A percentile compares a stretch with the other conserved stretches of the same genome.
Evolutionary conservation across 2,113 vertebrate genomes (phyloP).

Genomic region (Spilogale gracilis): DNA sequence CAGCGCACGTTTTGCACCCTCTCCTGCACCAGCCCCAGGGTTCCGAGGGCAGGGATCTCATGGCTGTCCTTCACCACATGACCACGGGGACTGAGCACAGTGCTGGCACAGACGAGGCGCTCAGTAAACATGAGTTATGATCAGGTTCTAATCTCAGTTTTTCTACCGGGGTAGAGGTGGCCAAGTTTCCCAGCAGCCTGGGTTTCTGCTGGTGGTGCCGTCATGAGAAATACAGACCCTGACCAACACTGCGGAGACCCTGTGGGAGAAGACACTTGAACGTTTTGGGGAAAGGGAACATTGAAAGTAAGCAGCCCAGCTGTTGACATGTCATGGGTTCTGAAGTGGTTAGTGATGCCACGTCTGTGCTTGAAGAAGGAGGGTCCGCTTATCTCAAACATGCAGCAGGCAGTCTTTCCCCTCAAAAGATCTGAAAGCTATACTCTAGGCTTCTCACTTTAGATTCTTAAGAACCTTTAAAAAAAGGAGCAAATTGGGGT

Average conservation of each 20-base stretch:
- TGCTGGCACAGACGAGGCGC: too few relatives aligned
- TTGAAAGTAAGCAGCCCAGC: neutral
- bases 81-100: neutral
- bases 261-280: too few relatives aligned
- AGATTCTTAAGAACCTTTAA: neutral
- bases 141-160: neutral
- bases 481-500: neutral
- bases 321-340: rapidly evolving
- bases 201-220: neutral
- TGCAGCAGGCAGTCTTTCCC: rapidly evolving
- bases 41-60: neutral
- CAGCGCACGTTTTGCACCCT: too few relatives aligned
- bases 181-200: neutral
- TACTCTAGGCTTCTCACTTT: neutral
- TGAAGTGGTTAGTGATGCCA: neutral
- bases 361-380: neutral
- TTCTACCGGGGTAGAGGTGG: neutral
- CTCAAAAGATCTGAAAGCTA: neutral
- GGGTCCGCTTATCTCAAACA: rapidly evolving
- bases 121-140: neutral
- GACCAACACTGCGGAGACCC: rapidly evolving
- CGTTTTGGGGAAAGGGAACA: neutral
- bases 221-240: neutral
- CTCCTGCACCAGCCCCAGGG: neutral
- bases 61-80: rapidly evolving